Evolutionary conservation across 2,113 vertebrate genomes (phyloP).

Genomic region (Psittacara wagleri): DNA sequence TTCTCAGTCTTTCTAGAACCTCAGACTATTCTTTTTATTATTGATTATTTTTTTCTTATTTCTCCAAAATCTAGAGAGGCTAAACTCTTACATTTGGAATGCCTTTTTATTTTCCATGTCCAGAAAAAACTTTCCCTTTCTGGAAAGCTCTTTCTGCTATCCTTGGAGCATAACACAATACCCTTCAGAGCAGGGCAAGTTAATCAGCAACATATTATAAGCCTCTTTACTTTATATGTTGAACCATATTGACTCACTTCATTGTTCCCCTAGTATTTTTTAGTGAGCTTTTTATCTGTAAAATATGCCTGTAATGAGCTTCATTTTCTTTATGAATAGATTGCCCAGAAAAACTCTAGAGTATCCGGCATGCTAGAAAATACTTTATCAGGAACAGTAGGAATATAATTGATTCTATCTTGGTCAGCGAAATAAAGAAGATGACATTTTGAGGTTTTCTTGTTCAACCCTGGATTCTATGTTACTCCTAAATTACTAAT

Average conservation of each 20-base stretch:
- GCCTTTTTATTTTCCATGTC: neutral
- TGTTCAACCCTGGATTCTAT: neutral
- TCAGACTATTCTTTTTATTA: neutral
- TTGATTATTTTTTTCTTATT: neutral
- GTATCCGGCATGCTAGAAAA: neutral
- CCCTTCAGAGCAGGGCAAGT: neutral
- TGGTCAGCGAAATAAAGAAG: neutral
- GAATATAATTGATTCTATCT: neutral
- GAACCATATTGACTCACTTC: neutral
- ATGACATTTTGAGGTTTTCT: neutral
- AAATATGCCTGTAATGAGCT: neutral
- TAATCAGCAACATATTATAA: neutral
- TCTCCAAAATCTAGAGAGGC: neutral
- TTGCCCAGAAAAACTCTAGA: neutral
- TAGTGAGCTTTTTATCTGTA: neutral
- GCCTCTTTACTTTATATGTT: neutral
- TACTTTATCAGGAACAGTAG: neutral
- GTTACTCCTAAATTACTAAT: neutral
- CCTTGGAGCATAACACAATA: fast-evolving
- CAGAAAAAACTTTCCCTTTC: neutral
- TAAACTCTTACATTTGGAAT: neutral
- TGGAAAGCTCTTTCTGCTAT: neutral
- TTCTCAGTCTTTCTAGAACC: neutral
- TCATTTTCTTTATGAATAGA: neutral
- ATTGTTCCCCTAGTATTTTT: neutral